phyloP scores from a whole-genome alignment of 1,140 invertebrate species.

The Pseudobourletiella spinata region DNA sequence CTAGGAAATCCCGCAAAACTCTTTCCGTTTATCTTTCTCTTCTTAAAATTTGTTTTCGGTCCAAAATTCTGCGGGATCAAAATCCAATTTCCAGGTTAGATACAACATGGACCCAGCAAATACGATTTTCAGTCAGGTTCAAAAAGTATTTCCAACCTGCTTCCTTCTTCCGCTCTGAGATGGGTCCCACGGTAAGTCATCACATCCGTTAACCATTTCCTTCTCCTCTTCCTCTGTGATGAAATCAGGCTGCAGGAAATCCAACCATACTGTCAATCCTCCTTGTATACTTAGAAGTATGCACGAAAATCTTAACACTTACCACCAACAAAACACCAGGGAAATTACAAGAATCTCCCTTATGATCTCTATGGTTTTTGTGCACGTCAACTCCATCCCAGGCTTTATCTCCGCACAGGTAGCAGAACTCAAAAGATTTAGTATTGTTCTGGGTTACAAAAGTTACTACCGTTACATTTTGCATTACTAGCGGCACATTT shows the following conservation, averaged over 20 bases:
- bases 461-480: too few relatives aligned
- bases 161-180: conserved; percentile 95
- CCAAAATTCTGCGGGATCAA: conserved; percentile 72
- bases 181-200: conserved; percentile 72
- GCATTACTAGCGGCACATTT: too few relatives aligned
- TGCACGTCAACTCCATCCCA: conserved; percentile 55
- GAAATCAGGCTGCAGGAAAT: conserved; percentile 63
- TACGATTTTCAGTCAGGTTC: not conserved
- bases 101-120: not conserved
- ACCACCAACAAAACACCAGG: conserved; percentile 61
- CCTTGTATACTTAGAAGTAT: too few relatives aligned
- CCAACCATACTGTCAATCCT: too few relatives aligned
- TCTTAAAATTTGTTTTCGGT: conserved; percentile 98
- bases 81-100: conserved; percentile 5
- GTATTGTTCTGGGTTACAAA: too few relatives aligned
- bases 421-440: conserved; percentile 60
- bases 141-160: conserved; percentile 50
- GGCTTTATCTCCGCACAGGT: conserved; percentile 55
- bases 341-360: conserved; percentile 50
- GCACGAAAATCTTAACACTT: too few relatives aligned
- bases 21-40: conserved; percentile 67
- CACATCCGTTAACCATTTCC: conserved; percentile 58
- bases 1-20: conserved; percentile 79
- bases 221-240: conserved; percentile 61
- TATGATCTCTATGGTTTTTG: conserved; percentile 53